These are phyloP conservation scores for Trinorchestia longiramus DNA, from an alignment of 1,140 invertebrate genomes.

Conservation along the genomic window DNA sequence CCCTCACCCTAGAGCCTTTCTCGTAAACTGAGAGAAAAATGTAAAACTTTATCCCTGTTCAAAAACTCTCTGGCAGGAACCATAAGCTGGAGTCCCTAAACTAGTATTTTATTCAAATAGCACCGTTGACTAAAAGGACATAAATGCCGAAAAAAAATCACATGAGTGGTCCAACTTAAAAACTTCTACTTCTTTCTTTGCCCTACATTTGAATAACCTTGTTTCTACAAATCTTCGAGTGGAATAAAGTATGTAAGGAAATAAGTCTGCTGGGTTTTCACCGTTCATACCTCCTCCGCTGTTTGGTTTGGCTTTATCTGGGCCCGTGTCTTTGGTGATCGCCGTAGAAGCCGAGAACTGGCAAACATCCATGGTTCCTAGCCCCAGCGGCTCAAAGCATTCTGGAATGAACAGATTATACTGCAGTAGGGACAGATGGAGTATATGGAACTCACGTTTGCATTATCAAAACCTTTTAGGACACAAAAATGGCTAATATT, in stretches of 20 bases:
- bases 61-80: neutral
- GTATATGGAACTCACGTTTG: no score
- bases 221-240: neutral
- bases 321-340: conserved; percentile 37
- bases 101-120: neutral
- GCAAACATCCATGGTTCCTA: conserved; percentile 18
- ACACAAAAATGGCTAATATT: no score
- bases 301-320: conserved; percentile 36
- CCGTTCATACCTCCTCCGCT: conserved; percentile 28
- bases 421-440: no score
- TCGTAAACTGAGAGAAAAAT: neutral
- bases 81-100: neutral
- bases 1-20: neutral
- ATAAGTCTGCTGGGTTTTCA: neutral
- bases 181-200: no score
- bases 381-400: conserved; percentile 24
- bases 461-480: no score
- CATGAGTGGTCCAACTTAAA: no score
- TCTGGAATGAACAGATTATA: conserved; percentile 29
- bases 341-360: conserved; percentile 59
- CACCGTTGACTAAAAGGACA: neutral
- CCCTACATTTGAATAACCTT: neutral
- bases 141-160: neutral
- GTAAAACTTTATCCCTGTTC: neutral
- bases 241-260: no score